These are phyloP conservation scores for Tautogolabrus adspersus DNA, from an alignment of 2,113 vertebrate species.

Conservation along the genomic window DNA sequence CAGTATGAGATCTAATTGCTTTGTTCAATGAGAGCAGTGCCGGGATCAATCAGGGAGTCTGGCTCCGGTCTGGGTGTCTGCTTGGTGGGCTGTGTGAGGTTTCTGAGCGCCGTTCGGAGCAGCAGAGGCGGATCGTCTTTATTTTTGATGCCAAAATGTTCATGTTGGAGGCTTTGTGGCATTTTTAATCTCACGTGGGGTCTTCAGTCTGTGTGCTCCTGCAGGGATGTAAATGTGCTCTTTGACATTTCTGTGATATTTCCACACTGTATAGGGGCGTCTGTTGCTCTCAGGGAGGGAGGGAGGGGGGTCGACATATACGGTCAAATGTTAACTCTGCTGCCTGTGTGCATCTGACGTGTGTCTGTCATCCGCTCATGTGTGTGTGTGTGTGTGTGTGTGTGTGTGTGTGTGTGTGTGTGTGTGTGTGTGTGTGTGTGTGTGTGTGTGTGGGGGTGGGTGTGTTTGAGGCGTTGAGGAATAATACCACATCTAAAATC, in stretches of 20 bases:
- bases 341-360: conserved; percentile 41
- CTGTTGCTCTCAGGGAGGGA: background rate
- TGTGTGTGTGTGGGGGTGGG: no score
- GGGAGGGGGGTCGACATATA: no score
- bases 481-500: background rate
- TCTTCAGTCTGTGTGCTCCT: background rate
- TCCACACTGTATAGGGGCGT: background rate
- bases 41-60: background rate
- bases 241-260: background rate
- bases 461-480: background rate
- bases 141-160: background rate
- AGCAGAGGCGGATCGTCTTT: background rate
- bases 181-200: background rate
- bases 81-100: background rate
- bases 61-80: background rate
- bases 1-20: background rate
- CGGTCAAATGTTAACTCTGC: conserved; percentile 11
- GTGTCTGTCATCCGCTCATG: conserved; percentile 25
- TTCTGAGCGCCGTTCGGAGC: background rate
- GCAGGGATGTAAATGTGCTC: background rate
- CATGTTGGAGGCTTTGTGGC: background rate
- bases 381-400: background rate
- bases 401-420: no score
- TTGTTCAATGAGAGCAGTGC: background rate
- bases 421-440: no score